A percentile compares a stretch with the other conserved stretches of the same genome.
phyloP scores from a whole-genome alignment of 2,888 invertebrate genomes.

The Clitarchus hookeri region DNA sequence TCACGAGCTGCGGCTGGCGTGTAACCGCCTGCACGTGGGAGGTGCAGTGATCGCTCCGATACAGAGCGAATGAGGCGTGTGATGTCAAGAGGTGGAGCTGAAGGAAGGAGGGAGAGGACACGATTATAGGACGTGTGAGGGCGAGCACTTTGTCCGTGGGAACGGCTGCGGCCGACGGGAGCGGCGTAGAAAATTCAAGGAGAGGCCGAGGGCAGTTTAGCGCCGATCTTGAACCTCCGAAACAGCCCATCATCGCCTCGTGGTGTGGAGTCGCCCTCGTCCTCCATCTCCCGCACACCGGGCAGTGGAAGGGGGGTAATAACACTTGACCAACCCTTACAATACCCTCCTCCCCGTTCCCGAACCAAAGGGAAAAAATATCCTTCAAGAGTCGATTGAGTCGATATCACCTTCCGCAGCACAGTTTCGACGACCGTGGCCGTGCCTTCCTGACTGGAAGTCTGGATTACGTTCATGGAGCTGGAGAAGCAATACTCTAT shows the following conservation, averaged over 20 bases:
- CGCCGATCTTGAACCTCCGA: neutral
- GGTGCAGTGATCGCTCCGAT: neutral
- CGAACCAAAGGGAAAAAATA: neutral
- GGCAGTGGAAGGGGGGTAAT: neutral
- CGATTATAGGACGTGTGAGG: neutral
- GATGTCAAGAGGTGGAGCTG: neutral
- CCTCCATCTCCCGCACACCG: neutral
- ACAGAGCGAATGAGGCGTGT: slow-evolving; percentile 7
- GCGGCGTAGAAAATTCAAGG: neutral
- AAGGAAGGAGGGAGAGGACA: neutral
- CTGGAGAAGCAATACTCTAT: too few relatives aligned
- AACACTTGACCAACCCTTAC: slow-evolving; percentile 30
- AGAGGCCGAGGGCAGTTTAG: neutral
- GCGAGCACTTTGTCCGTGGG: slow-evolving; percentile 3
- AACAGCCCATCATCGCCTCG: neutral
- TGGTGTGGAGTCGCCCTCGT: neutral
- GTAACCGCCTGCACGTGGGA: neutral
- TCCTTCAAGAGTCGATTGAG: too few relatives aligned
- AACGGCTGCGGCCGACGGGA: neutral
- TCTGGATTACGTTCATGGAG: too few relatives aligned
- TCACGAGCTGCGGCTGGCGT: neutral
- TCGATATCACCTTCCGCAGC: too few relatives aligned
- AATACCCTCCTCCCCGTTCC: slow-evolving; percentile 10
- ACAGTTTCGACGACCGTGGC: too few relatives aligned
- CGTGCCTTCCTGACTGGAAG: too few relatives aligned